These are phyloP conservation scores for Brachyrhaphis roseni DNA, from an alignment of 2,797 vertebrate species.

Conservation along the genomic window DNA sequence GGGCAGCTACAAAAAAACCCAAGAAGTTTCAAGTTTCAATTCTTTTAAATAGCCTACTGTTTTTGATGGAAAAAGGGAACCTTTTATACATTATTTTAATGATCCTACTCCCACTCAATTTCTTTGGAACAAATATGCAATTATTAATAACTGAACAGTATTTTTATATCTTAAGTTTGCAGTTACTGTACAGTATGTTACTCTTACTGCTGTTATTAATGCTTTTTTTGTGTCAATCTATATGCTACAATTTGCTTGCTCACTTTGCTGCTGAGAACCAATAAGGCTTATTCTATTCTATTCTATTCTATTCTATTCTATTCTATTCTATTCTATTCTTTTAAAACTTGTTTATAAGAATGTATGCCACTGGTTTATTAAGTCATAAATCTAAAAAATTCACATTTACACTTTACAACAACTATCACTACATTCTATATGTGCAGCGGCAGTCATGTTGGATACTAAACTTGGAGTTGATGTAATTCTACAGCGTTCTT, in stretches of 20 bases:
- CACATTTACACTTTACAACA: background rate
- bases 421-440: background rate
- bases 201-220: background rate
- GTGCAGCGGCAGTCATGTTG: background rate
- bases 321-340: background rate
- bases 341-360: too few species aligned
- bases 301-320: background rate
- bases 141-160: slow-evolving; percentile 1
- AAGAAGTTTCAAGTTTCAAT: background rate
- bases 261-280: background rate
- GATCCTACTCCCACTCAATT: background rate
- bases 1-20: slow-evolving; percentile 81
- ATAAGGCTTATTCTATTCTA: background rate
- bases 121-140: background rate
- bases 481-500: background rate
- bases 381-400: background rate
- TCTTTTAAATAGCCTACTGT: background rate
- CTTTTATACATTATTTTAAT: background rate
- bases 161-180: background rate
- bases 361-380: background rate
- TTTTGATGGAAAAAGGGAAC: background rate
- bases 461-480: background rate
- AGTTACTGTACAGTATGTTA: background rate
- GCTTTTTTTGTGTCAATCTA: background rate
- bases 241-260: background rate